These are phyloP conservation scores for Microcebus ravelobensis DNA, from an alignment of 2,113 vertebrate species.

Conservation along the genomic window DNA sequence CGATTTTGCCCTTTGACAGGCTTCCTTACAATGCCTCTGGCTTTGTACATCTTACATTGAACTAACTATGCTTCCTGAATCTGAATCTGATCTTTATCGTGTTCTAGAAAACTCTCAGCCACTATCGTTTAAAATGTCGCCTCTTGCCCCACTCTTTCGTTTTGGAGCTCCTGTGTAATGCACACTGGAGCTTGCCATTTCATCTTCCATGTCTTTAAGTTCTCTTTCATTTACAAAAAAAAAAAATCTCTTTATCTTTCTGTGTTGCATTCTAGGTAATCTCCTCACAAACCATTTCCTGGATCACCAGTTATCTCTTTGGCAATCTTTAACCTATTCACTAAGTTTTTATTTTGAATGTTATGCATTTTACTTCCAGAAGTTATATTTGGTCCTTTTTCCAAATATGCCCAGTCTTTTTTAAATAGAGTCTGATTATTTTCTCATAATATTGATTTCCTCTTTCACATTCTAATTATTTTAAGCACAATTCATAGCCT, in stretches of 20 bases:
- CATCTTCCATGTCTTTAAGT: not conserved
- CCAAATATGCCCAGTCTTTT: not conserved
- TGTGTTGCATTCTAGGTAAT: not conserved
- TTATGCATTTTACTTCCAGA: not conserved
- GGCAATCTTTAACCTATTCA: not conserved
- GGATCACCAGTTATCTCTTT: not conserved
- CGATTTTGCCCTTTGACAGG: not conserved
- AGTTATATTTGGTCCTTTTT: not conserved
- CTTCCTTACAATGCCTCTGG: not conserved
- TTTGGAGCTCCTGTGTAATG: not conserved
- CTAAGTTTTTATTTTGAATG: not conserved
- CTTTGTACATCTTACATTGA: not conserved
- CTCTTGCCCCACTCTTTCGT: not conserved
- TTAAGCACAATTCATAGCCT: not conserved
- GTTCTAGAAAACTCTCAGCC: not conserved
- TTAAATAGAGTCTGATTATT: not conserved
- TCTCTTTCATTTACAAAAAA: not conserved
- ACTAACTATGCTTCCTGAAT: not conserved
- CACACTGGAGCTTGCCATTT: not conserved
- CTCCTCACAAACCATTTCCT: not conserved
- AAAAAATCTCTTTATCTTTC: not conserved
- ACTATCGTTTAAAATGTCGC: not conserved
- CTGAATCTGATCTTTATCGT: slow-evolving; percentile 19
- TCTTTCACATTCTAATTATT: not conserved
- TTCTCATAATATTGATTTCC: not conserved